Evolutionary conservation across 2,113 vertebrate genomes (phyloP).

Genomic region (Circaetus cinerascens): DNA sequence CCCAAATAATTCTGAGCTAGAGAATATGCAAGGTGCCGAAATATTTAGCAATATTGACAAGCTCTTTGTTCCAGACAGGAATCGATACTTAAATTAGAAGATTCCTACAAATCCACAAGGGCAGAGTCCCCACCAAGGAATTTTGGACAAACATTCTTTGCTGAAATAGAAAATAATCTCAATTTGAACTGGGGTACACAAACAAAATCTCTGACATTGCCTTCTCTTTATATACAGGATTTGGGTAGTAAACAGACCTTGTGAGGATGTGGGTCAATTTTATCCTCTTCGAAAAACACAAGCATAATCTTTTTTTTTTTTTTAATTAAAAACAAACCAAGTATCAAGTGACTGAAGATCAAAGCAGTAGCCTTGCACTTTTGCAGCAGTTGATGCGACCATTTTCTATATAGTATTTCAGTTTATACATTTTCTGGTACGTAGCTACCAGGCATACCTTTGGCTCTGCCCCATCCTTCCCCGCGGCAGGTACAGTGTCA

Average conservation of each 20-base stretch:
- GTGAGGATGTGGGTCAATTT: background rate
- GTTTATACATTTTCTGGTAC: background rate
- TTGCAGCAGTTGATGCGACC: background rate
- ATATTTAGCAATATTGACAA: background rate
- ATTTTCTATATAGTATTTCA: background rate
- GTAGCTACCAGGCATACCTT: rapidly evolving
- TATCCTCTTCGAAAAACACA: background rate
- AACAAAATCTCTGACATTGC: background rate
- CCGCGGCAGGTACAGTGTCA: rapidly evolving
- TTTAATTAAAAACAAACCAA: background rate
- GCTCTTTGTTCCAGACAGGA: background rate
- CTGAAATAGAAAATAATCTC: background rate
- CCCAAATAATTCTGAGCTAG: background rate
- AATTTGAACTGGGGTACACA: background rate
- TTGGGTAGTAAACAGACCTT: background rate
- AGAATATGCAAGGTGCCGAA: background rate
- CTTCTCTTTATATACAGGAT: background rate
- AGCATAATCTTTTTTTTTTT: background rate
- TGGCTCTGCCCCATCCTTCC: background rate
- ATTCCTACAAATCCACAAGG: background rate
- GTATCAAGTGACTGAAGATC: background rate
- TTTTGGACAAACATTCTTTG: background rate
- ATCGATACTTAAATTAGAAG: background rate
- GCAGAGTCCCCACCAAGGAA: background rate
- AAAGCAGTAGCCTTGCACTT: background rate